Percentiles rank a stretch among this genome's conserved stretches.
Conservation (phyloP, 2,888 invertebrate genomes). For the Caenorhabditis parvicauda region DNA sequence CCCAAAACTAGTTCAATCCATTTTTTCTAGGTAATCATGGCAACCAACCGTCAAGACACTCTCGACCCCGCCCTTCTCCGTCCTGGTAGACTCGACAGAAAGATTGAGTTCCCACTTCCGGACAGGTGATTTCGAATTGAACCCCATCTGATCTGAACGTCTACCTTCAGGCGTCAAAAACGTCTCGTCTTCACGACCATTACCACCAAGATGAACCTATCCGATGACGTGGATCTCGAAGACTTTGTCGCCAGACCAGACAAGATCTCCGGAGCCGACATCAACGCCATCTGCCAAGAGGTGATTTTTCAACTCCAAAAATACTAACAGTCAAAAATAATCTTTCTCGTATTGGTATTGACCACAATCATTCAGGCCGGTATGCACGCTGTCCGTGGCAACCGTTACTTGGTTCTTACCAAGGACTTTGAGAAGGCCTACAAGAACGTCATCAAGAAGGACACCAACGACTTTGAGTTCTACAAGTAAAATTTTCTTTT, state of each 20-base stretch:
- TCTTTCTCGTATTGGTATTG: slow-evolving; percentile 28
- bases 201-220: slow-evolving; percentile 91
- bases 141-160: too few relatives aligned
- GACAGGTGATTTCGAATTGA: slow-evolving; percentile 70
- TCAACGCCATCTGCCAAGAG: slow-evolving; percentile 99
- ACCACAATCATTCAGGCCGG: slow-evolving; percentile 75
- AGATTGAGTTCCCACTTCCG: slow-evolving; percentile 97
- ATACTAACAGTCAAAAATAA: too few relatives aligned
- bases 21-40: slow-evolving; percentile 77
- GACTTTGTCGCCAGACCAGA: slow-evolving; percentile 98
- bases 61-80: slow-evolving; percentile 92
- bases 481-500: slow-evolving; percentile 97
- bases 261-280: slow-evolving; percentile 97
- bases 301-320: slow-evolving; percentile 60
- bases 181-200: slow-evolving; percentile 96
- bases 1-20: slow-evolving; percentile 5
- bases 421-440: slow-evolving; percentile 99
- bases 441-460: slow-evolving; percentile 98
- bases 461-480: slow-evolving; percentile 98
- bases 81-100: slow-evolving; percentile 92
- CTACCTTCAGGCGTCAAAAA: slow-evolving; percentile 71
- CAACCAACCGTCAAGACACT: slow-evolving; percentile 94
- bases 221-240: slow-evolving; percentile 94
- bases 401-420: slow-evolving; percentile 94
- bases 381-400: slow-evolving; percentile 99